A percentile compares a stretch with the other conserved stretches of the same genome.
phyloP scores from a whole-genome alignment of 2,113 vertebrate species.

The Actinemys pallida region DNA sequence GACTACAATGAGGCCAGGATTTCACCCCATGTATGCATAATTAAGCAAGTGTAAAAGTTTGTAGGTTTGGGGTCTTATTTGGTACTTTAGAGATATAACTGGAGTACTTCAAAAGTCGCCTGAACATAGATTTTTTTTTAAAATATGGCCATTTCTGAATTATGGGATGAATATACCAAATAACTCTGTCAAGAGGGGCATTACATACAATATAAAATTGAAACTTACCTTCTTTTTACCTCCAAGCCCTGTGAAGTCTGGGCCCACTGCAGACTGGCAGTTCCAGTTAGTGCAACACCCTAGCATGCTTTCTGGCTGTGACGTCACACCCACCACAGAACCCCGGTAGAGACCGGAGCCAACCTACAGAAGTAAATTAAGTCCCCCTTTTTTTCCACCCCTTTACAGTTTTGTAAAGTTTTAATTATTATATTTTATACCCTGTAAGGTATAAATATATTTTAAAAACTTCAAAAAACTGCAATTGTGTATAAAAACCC shows the following conservation, averaged over 20 bases:
- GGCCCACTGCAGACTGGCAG: neutral
- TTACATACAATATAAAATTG: accelerated
- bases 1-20: neutral
- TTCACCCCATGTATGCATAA: neutral
- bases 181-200: neutral
- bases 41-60: neutral
- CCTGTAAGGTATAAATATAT: neutral
- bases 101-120: conserved; percentile 15
- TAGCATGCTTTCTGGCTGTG: neutral
- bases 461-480: neutral
- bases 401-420: neutral
- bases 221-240: neutral
- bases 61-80: neutral
- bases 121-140: neutral
- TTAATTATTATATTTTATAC: neutral
- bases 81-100: neutral
- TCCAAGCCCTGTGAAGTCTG: neutral
- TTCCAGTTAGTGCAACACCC: neutral
- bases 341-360: neutral
- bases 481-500: neutral
- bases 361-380: neutral
- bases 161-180: neutral
- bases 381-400: neutral
- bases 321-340: neutral
- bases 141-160: neutral